Percentiles rank a stretch among this genome's conserved stretches.
Evolutionary conservation across 1,140 invertebrate genomes (phyloP).

Genomic region (Drosophila azteca): DNA sequence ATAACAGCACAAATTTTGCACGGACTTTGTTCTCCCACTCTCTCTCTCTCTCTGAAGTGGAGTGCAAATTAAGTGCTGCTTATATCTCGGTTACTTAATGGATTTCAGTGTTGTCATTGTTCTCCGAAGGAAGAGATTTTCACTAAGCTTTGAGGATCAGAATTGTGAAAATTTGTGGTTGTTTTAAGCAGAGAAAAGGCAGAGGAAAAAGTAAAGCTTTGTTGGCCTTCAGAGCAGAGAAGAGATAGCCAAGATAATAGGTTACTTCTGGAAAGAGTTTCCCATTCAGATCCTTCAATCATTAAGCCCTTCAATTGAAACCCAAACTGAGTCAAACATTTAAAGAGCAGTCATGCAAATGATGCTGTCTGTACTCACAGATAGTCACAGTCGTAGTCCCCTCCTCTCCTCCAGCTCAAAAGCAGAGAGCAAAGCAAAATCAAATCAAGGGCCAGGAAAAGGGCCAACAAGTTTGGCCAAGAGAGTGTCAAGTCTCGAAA

Average conservation of each 20-base stretch:
- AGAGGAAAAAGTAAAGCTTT: too few relatives aligned
- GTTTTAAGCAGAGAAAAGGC: too few relatives aligned
- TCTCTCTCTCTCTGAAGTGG: slow-evolving; percentile 17
- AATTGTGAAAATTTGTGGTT: too few relatives aligned
- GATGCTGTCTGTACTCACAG: slow-evolving; percentile 28
- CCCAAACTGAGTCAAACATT: slow-evolving; percentile 20
- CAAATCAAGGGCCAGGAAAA: slow-evolving; percentile 45
- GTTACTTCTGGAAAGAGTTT: too few relatives aligned
- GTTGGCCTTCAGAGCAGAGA: too few relatives aligned
- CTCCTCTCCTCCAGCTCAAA: slow-evolving; percentile 8
- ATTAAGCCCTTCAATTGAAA: background rate
- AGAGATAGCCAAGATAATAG: too few relatives aligned
- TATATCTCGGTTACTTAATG: slow-evolving; percentile 17
- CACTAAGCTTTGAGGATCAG: too few relatives aligned
- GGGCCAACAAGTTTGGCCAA: slow-evolving; percentile 39
- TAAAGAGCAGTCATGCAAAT: slow-evolving; percentile 48
- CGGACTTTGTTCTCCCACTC: slow-evolving; percentile 33
- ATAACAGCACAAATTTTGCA: slow-evolving; percentile 45
- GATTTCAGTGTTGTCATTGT: slow-evolving; percentile 39
- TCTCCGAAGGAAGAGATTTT: background rate
- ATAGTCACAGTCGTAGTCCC: too few relatives aligned
- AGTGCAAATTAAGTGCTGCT: slow-evolving; percentile 37
- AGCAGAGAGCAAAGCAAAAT: slow-evolving; percentile 45
- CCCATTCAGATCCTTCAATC: too few relatives aligned
- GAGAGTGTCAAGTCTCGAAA: slow-evolving; percentile 41